Conservation (phyloP, 1,140 invertebrate species). For the silkworm (Bombyx mori) region ASM3026992v2 NC_085122.1:10160001-10160500, state of each 20-base stretch:
- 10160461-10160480: constrained; percentile 60
- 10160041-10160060: no score
- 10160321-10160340: no score
- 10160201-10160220: no score
- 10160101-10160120: no score
- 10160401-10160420: constrained; percentile 55
- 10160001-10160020: no score
- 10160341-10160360: no score
- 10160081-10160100: no score
- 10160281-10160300: background rate
- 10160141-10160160: no score
- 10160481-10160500: constrained; percentile 52
- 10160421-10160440: constrained; percentile 64
- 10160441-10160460: constrained; percentile 68
- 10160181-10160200: background rate
- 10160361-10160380: background rate
- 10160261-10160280: background rate
- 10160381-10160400: background rate
- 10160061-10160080: background rate
- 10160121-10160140: no score
- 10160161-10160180: background rate
- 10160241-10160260: background rate
- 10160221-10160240: no score
- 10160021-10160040: no score
- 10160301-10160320: no score